These are phyloP conservation scores for Danio aesculapii DNA, from an alignment of 2,797 vertebrate genomes.

Conservation along the genomic window DNA sequence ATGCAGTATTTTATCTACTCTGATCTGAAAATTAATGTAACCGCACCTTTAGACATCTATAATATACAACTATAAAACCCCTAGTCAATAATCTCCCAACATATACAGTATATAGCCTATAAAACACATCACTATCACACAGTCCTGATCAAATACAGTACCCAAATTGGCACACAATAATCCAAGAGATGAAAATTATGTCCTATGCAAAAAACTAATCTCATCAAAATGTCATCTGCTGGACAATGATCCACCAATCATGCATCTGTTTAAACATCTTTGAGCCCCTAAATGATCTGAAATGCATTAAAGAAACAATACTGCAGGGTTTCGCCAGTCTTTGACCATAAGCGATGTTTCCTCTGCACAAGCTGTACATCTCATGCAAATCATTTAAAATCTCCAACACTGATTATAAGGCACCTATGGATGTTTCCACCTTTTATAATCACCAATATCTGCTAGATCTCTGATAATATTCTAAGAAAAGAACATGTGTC, in stretches of 20 bases:
- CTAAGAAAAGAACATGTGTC: conserved; percentile 41
- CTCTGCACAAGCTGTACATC: conserved; percentile 25
- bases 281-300: conserved; percentile 17
- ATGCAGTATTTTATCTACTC: background rate
- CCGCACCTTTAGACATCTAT: conserved; percentile 1
- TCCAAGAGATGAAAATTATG: background rate
- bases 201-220: background rate
- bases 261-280: conserved; percentile 30
- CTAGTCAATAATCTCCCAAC: background rate
- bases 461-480: conserved; percentile 66
- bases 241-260: conserved; percentile 23
- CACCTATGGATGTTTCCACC: conserved; percentile 80
- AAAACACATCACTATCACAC: conserved; percentile 18
- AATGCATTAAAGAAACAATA: conserved; percentile 33
- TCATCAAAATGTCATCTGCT: conserved; percentile 9
- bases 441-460: conserved; percentile 74
- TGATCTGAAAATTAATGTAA: background rate
- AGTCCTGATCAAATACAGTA: conserved; percentile 33
- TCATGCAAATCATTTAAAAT: conserved; percentile 63
- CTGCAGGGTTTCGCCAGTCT: conserved; percentile 30
- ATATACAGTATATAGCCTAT: background rate
- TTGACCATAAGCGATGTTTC: conserved; percentile 6
- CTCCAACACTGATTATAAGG: conserved; percentile 78
- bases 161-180: background rate
- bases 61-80: background rate